Evolutionary conservation across 2,888 invertebrate species (phyloP), one percentile per base, ranked within the genome.

Genomic region (Taenaris catops): DNA sequence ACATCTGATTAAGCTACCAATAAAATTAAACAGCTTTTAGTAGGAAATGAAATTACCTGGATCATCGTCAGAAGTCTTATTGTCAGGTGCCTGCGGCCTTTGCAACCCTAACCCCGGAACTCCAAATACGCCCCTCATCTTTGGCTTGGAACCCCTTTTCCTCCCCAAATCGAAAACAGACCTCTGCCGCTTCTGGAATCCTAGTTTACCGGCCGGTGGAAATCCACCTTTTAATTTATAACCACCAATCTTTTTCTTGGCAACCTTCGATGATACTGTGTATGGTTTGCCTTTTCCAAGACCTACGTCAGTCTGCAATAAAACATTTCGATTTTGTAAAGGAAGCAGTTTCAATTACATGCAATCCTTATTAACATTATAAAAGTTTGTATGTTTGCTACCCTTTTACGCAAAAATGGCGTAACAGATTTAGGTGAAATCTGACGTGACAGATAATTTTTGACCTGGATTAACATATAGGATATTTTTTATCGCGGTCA

Each of bases 121-220:
- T 7, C 94, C 94, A 63, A 94, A 94, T 23, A 94, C 90, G 2
- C 94, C 95, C 28, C 95, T 84, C 91, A 96, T 94, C 79, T 96
- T 97, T 6, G 95, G 92, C 66, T 97, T 97, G 1, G 94, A 91
- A 3, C 94, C 95, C 41, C 96, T 88, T 64, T 96, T 96, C 43
- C 96, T 83, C 14, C 94, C 92, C 63, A 95, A 92, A 51, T 95
- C 94, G 17, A 86, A 48, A 14, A 90, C 90, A 25, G 94, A 84
- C 27, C 93, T 87, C 48, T 93, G 91, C 8, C 92, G 86, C 57
- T 94, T 94, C 62, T 93, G 92, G 58, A 92, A 92, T 24, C 92
- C 91, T 34, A 92, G 76, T 73, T 94, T 94, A 4, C 91, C 91
- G 0, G 87, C 78, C 20, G 88, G 83, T 3, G 91, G 89, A 44